These are phyloP conservation scores for Phlogophora meticulosa DNA, from an alignment of 2,888 invertebrate genomes.

Conservation along the genomic window DNA sequence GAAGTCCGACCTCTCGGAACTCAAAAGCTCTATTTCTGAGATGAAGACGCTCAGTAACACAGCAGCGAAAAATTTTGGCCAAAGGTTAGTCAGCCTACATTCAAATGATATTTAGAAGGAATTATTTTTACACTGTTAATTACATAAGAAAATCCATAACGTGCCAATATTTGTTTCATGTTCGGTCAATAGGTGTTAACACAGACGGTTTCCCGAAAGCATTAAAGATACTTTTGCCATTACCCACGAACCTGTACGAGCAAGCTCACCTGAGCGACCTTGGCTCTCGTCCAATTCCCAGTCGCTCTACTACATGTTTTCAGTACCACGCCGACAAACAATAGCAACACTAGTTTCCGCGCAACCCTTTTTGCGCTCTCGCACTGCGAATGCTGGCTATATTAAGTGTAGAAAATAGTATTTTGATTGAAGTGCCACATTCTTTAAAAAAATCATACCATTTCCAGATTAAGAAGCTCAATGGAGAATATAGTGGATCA, in stretches of 20 bases:
- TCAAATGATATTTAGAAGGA: conserved; percentile 41
- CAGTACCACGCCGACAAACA: conserved; percentile 89
- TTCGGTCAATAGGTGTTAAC: conserved; percentile 77
- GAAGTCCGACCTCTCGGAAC: conserved; percentile 94
- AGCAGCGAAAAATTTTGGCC: conserved; percentile 86
- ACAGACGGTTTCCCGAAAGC: conserved; percentile 70
- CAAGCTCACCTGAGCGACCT: conserved; percentile 89
- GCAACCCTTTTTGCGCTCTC: conserved; percentile 68
- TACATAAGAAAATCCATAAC: conserved; percentile 66
- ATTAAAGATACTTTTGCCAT: conserved; percentile 73
- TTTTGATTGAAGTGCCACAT: conserved; percentile 11
- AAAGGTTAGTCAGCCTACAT: conserved; percentile 78
- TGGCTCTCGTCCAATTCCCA: conserved; percentile 87
- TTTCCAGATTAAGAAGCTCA: conserved; percentile 92
- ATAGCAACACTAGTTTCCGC: conserved; percentile 83
- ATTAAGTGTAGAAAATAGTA: conserved; percentile 25
- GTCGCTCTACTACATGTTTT: conserved; percentile 84
- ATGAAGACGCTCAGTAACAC: conserved; percentile 94
- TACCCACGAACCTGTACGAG: conserved; percentile 77
- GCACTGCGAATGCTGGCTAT: conserved; percentile 14
- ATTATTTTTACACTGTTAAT: conserved; percentile 55
- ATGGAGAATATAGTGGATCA: conserved; percentile 95
- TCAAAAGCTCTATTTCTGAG: conserved; percentile 96
- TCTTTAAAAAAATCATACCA: conserved; percentile 16
- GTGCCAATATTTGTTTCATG: conserved; percentile 74